phyloP scores from a whole-genome alignment of 2,113 vertebrate genomes.

The Entosphenus tridentatus region DNA sequence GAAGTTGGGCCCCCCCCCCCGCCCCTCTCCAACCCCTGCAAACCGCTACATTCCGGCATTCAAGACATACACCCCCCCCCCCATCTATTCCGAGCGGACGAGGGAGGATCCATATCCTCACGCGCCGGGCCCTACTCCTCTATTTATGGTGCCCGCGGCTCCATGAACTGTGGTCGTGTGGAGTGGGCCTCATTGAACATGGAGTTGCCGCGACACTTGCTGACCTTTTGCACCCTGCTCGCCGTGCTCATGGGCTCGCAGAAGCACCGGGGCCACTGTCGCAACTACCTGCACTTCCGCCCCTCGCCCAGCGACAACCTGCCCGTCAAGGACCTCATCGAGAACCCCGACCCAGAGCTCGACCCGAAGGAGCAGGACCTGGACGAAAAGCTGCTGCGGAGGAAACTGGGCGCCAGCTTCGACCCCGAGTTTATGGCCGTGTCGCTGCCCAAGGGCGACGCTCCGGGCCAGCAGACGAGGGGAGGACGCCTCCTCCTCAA shows the following conservation, averaged over 20 bases:
- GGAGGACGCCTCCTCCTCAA: background rate
- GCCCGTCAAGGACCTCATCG: background rate
- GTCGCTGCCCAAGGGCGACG: background rate
- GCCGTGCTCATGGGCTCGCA: background rate
- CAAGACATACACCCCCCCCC: no score
- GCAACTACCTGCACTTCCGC: background rate
- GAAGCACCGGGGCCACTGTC: slow-evolving; percentile 4
- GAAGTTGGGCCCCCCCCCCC: no score
- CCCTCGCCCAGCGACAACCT: slow-evolving; percentile 3
- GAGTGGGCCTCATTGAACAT: background rate
- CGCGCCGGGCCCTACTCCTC: no score
- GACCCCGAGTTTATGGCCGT: slow-evolving; percentile 3
- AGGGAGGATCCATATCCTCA: no score
- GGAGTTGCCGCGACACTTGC: background rate
- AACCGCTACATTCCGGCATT: no score
- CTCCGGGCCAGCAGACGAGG: background rate
- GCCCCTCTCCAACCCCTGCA: no score
- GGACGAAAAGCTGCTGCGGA: slow-evolving; percentile 4
- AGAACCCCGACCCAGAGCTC: background rate
- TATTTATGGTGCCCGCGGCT: no score
- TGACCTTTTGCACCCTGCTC: slow-evolving; percentile 1
- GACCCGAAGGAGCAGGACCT: slow-evolving; percentile 1
- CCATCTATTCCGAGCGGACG: no score
- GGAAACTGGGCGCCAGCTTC: background rate
- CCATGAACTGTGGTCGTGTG: no score